Percentiles rank a stretch among this genome's conserved stretches.
Conservation (phyloP, 2,113 vertebrate species). For the Grammomys surdaster region DNA sequence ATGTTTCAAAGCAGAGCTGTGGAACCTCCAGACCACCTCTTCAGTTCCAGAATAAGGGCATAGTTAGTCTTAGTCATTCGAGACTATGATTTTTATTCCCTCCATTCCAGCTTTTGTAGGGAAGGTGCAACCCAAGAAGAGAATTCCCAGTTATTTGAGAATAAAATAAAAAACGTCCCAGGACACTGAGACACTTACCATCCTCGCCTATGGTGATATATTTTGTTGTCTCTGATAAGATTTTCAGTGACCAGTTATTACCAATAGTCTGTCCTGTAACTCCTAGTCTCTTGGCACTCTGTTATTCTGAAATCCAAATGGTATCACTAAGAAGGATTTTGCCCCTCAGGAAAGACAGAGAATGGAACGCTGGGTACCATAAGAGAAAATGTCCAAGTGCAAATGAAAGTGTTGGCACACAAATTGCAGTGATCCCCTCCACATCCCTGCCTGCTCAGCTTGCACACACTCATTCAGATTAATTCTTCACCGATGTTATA, state of each 20-base stretch:
- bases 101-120: not conserved
- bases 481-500: not conserved
- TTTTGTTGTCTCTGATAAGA: not conserved
- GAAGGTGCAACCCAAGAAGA: not conserved
- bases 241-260: not conserved
- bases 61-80: not conserved
- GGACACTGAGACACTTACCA: not conserved
- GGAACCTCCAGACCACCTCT: not conserved
- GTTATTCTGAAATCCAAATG: not conserved
- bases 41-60: not conserved
- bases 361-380: not conserved
- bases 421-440: not conserved
- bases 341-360: not conserved
- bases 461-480: not conserved
- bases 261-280: not conserved
- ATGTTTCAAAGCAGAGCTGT: not conserved
- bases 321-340: not conserved
- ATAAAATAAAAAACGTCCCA: not conserved
- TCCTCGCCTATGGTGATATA: not conserved
- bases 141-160: not conserved
- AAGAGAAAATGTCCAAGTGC: not conserved
- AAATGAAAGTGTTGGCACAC: not conserved
- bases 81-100: not conserved
- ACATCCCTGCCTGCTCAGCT: not conserved
- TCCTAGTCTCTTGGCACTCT: not conserved